Conservation (phyloP, 2,797 vertebrate genomes). For the Pipistrellus nathusii region DNA sequence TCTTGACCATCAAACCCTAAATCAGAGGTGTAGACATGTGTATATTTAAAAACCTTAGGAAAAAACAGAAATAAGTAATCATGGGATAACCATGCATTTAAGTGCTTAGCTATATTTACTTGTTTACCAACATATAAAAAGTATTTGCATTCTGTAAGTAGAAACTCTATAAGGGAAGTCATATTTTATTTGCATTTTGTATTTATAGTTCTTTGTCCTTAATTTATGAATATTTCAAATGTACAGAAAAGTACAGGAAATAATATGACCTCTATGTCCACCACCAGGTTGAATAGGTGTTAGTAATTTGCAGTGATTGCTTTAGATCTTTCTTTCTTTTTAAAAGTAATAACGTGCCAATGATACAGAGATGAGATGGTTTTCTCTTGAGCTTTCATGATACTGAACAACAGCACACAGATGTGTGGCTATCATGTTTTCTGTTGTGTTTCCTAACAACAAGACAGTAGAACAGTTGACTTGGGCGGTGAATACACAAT, state of each 20-base stretch:
- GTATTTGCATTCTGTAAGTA: slow-evolving; percentile 55
- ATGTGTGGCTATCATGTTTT: not conserved
- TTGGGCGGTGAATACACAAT: not conserved
- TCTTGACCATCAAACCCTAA: not conserved
- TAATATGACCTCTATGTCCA: not conserved
- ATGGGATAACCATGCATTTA: slow-evolving; percentile 16
- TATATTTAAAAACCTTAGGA: slow-evolving; percentile 32
- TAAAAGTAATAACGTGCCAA: not conserved
- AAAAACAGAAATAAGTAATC: not conserved
- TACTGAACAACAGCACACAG: not conserved
- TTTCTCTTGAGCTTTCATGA: not conserved
- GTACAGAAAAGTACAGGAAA: not conserved
- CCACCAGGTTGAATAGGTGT: not conserved
- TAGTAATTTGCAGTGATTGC: not conserved
- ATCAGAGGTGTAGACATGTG: not conserved
- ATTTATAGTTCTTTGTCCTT: slow-evolving; percentile 31
- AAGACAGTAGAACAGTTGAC: not conserved
- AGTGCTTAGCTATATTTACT: slow-evolving; percentile 10
- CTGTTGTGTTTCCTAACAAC: not conserved
- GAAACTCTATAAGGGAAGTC: slow-evolving; percentile 1
- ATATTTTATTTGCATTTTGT: slow-evolving; percentile 36
- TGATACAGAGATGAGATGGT: not conserved
- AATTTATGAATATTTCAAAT: slow-evolving; percentile 24
- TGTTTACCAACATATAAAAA: not conserved
- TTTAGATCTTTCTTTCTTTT: slow-evolving; percentile 44